These are phyloP conservation scores for Dusona sp. DNA, from an alignment of 2,888 invertebrate species.

Conservation along the genomic window DNA sequence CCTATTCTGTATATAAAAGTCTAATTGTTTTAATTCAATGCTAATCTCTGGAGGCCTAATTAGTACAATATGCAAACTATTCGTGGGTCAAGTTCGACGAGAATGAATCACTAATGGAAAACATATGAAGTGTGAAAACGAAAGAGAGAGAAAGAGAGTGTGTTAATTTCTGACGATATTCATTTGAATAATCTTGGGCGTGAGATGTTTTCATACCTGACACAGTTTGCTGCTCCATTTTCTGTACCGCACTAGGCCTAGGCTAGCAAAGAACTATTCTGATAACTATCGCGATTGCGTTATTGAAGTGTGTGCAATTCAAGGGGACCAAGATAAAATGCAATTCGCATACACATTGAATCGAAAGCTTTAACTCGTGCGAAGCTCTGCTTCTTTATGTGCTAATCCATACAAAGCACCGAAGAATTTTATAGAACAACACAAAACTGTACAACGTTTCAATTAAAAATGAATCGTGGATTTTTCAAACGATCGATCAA, in stretches of 20 bases:
- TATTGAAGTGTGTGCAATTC: conserved; percentile 70
- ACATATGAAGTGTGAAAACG: neutral
- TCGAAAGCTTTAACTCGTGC: neutral
- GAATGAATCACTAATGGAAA: conserved; percentile 8
- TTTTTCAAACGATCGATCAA: conserved; percentile 14
- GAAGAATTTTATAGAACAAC: neutral
- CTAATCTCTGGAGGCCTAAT: neutral
- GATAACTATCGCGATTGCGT: conserved; percentile 72
- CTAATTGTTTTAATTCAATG: neutral
- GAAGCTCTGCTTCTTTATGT: neutral
- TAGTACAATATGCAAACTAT: neutral
- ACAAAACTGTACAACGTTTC: conserved; percentile 13
- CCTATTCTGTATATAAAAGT: neutral
- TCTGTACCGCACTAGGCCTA: conserved; percentile 73
- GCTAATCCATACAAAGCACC: neutral
- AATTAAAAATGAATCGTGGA: conserved; percentile 10
- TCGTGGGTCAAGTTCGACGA: conserved; percentile 3
- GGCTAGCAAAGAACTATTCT: conserved; percentile 73
- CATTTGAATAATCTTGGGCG: neutral
- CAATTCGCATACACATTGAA: conserved; percentile 49
- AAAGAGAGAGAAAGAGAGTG: neutral
- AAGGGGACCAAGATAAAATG: conserved; percentile 70
- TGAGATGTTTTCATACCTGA: conserved; percentile 69
- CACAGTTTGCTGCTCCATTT: conserved; percentile 74
- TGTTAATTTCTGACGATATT: neutral